Base-by-base conservation (phyloP, 2,888 invertebrate genomes). In the Imbricaverruca yamaguchii region DNA sequence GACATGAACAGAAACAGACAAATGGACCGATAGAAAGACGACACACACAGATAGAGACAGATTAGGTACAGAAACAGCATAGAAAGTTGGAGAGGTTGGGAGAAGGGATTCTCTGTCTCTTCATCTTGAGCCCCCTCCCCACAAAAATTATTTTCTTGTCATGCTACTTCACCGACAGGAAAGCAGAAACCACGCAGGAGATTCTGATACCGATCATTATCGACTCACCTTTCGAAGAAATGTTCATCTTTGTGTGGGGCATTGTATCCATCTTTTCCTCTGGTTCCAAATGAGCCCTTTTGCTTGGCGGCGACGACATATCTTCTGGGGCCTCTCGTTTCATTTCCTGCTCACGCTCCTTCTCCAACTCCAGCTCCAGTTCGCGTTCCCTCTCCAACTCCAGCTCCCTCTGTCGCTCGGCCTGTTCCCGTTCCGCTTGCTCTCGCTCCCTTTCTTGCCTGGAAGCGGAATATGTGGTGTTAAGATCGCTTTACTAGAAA, bases 211-310 rank as follows among this genome's bases (percentile, higher is more conserved):
- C 39, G 39, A 39, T 39, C 39, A 39, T 39, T 39, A 39, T 39
- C 39, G 4, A 39, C 90, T 89, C 87, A 93, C 96, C 94, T 91
- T 94, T 91, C 85, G 93, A 94, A 84, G 94, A 39, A 18, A 74
- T 53, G 18, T 83, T 80, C 39, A 53, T 63, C 13, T 23, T 80
- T 10, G 59, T 80, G 80, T 80, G 59, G 0, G 80, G 74, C 11
- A 13, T 7, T 21, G 18, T 1, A 23, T 74, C 74, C 39, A 53
- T 0, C 74, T 39, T 74, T 53, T 21, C 23, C 18, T 74, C 74
- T 82, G 82, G 78, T 39, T 39, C 39, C 39, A 39, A 39, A 15
- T 39, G 74, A 1, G 74, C 15, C 53, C 53, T 39, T 39, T 39
- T 74, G 53, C 6, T 3, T 7, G 23, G 18, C 53, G 7, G 74